Evolutionary conservation across 2,113 vertebrate species (phyloP), one percentile per base, ranked within the genome.

Genomic region (Loxodonta africana): DNA sequence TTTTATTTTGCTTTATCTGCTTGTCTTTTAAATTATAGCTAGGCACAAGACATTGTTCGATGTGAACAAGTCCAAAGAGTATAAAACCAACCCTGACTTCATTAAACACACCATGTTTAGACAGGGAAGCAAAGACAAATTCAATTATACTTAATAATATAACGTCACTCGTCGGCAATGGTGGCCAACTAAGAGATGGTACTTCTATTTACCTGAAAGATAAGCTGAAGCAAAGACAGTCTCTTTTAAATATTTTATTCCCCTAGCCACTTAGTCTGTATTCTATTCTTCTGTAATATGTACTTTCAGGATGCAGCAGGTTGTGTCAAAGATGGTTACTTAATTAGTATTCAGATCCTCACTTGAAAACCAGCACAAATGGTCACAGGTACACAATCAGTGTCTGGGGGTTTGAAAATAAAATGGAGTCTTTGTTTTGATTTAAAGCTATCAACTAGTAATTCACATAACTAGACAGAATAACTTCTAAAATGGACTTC

Each of bases 21-120:
- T 91, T 95, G 20, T 88, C 23, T 89, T 92, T 95, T 69, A 84
- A 81, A 46, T 57, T 90, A 23, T 73, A 76, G 63, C 6, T 51
- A 60, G 11, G 1, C 15, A 82, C 5, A 85, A 12, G 85, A 9
- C 17, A 46, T 53, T 77, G 95, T 84, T n/a, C 23, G 4, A 2
- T 82, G 41, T 90, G 25, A 94, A 90, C 57, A 33, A 77, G n/a
- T 33, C 2, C 28, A 78, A 77, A 18, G 15, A 74, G 2, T 48
- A 71, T 71, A 69, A 81, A 76, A 65, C 15, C 74, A 90, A 73
- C 46, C 18, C 2, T 82, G 44, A 62, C 5, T 84, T 82, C 53
- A 87, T 90, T 73, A 84, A 94, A 57, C 51, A 90, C 67, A 20
- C 12, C 30, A 83, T 87, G 17, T 60, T 91, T 65, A 84, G 9